Evolutionary conservation across 2,888 invertebrate species (phyloP).

Genomic region (Gymnosoma rotundatum): DNA sequence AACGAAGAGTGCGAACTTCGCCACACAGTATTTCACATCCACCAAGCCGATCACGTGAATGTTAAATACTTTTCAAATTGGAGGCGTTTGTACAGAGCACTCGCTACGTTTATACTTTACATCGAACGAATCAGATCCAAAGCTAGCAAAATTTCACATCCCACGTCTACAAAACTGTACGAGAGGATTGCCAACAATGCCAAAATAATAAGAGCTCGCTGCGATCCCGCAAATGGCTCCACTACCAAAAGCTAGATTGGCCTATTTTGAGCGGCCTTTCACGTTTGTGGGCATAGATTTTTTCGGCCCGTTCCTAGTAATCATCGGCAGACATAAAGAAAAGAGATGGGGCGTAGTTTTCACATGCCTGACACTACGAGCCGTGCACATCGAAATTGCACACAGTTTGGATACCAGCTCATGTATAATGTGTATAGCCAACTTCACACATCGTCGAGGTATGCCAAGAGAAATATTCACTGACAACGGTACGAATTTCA

Average conservation of each 20-base stretch:
- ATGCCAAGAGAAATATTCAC: conserved; percentile 53
- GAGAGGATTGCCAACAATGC: background rate
- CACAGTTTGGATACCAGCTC: conserved; percentile 61
- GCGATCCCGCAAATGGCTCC: background rate
- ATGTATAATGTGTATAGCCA: conserved; percentile 57
- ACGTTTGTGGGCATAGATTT: conserved; percentile 44
- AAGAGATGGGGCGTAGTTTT: conserved; percentile 71
- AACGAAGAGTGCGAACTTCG: background rate
- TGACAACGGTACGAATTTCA: conserved; percentile 65
- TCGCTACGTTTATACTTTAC: conserved; percentile 11
- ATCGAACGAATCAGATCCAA: background rate
- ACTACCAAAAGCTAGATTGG: conserved; percentile 18
- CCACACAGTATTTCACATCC: conserved; percentile 5
- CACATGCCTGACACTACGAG: conserved; percentile 65
- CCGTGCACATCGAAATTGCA: conserved; percentile 57
- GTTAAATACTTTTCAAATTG: too few species aligned
- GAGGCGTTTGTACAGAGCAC: background rate
- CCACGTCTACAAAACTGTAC: conserved; percentile 8
- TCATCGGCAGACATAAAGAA: conserved; percentile 59
- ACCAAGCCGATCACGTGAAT: too few species aligned
- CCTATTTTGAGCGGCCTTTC: background rate
- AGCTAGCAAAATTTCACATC: background rate
- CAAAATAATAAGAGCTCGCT: background rate
- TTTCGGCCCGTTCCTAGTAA: conserved; percentile 63
- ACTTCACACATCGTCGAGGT: conserved; percentile 57